Base-by-base conservation (phyloP, 1,140 invertebrate genomes). In the Aculops lycopersici region DNA sequence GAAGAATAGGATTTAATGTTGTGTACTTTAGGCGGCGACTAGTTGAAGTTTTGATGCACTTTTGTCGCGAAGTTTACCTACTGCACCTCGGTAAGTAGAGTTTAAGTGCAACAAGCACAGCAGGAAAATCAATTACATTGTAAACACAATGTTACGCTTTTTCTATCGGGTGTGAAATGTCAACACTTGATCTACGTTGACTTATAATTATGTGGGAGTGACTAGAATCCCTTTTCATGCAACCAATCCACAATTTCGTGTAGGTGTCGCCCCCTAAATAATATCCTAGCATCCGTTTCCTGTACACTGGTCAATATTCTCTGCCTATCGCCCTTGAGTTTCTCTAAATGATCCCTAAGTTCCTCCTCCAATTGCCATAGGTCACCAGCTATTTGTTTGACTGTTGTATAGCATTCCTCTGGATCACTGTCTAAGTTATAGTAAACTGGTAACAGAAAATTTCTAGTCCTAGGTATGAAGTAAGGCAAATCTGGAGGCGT, bases 371-470 rank as follows among this genome's bases (percentile, higher is more conserved):
- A 48, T 20, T 38, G 19, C 47, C 49, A 51, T 3, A 51, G 46
- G 41, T 51, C 45, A 14, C 50, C 50, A 20, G 45, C 39, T 24
- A 51, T 41, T 20, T 43, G 40, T 19, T 35, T n/a, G 5, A 51
- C 46, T 38, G 31, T 42, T n/a, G 50, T 51, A 3, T 49, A 35
- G 18, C 40, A 41, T 13, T 40, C 24, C 19, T 37, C 20, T 20
- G 43, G 36, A 24, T 42, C 37, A 20, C 40, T 35, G 2, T 39
- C 37, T 31, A 31, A 21, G 24, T 31, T n/a, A n/a, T 45, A 18
- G 42, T 52, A 52, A 4, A 52, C 45, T 13, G 50, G 49, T 14
- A 51, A 39, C 37, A 51, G 39, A 40, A 45, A 44, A 19, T 47
- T 49, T 20, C 42, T 42, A 4, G 48, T 46, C 18, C 51, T 41